These are phyloP conservation scores for Eueides isabella DNA, from an alignment of 1,140 invertebrate species.

Conservation along the genomic window DNA sequence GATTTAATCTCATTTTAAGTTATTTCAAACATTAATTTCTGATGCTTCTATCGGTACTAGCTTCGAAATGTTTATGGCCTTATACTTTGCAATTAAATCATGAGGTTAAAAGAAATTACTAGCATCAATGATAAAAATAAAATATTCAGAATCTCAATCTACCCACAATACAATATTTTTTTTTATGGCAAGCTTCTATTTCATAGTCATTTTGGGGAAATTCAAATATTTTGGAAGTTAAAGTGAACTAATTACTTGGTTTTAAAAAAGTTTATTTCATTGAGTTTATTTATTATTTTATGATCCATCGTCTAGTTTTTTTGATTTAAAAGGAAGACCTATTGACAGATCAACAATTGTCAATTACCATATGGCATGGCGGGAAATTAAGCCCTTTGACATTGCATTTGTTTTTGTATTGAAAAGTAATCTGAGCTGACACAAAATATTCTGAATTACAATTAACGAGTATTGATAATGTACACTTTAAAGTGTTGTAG, in stretches of 20 bases:
- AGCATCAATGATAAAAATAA: neutral
- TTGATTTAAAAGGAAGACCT: no score
- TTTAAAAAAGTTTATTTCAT: neutral
- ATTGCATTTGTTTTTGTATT: constrained; percentile 23
- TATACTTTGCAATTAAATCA: constrained; percentile 66
- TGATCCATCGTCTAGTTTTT: no score
- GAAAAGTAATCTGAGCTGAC: neutral
- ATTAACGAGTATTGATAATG: neutral
- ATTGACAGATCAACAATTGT: neutral
- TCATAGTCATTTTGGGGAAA: neutral
- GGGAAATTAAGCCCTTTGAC: constrained; percentile 22
- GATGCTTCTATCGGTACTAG: constrained; percentile 37
- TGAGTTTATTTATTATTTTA: neutral
- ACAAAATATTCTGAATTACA: neutral
- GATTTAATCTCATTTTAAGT: constrained; percentile 74
- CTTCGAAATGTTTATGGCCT: constrained; percentile 62
- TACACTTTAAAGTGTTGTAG: neutral
- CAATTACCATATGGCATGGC: constrained; percentile 23
- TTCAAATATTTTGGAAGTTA: neutral
- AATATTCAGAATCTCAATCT: constrained; percentile 39
- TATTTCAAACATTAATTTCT: constrained; percentile 65
- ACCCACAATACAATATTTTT: constrained; percentile 46
- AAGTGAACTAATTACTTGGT: neutral
- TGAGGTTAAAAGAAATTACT: constrained; percentile 1
- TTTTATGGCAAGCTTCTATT: neutral